Percentiles rank a stretch among this genome's conserved stretches.
Conservation (phyloP, 2,113 vertebrate species). For the Trematocara stigmaticum region DNA sequence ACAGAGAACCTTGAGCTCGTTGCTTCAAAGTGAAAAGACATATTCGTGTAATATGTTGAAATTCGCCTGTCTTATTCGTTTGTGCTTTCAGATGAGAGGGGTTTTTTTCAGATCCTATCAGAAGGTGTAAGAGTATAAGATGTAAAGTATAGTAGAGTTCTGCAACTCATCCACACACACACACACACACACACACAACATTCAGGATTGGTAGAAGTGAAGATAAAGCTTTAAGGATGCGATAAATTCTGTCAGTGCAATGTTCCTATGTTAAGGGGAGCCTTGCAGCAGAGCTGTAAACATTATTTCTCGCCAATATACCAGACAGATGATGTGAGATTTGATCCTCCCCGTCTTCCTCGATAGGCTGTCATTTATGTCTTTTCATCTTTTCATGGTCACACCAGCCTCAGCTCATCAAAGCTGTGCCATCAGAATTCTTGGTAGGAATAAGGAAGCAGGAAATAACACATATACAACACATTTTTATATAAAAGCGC, state of each 20-base stretch:
- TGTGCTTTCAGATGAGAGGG: neutral
- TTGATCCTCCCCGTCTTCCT: constrained; percentile 37
- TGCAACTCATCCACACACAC: neutral
- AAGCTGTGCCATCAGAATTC: constrained; percentile 19
- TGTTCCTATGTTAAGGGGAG: constrained; percentile 31
- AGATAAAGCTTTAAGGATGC: constrained; percentile 1
- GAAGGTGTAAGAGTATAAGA: neutral
- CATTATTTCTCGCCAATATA: neutral
- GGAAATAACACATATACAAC: neutral
- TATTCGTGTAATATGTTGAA: neutral
- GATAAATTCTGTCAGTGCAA: constrained; percentile 11
- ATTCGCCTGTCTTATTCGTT: neutral
- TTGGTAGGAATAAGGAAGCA: neutral
- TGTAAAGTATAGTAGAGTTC: neutral
- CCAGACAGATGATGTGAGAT: constrained; percentile 23
- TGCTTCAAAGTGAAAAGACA: constrained; percentile 1
- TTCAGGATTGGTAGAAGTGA: neutral
- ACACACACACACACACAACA: neutral
- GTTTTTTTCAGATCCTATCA: neutral
- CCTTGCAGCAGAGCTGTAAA: constrained; percentile 42
- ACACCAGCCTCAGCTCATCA: constrained; percentile 28
- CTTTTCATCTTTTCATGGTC: constrained; percentile 44
- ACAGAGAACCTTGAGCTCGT: neutral
- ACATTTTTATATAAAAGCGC: neutral
- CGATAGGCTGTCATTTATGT: constrained; percentile 36